Evolutionary conservation across 2,888 invertebrate species (phyloP), one percentile per base, ranked within the genome.

Genomic region (Dasysyrphus tricinctus): DNA sequence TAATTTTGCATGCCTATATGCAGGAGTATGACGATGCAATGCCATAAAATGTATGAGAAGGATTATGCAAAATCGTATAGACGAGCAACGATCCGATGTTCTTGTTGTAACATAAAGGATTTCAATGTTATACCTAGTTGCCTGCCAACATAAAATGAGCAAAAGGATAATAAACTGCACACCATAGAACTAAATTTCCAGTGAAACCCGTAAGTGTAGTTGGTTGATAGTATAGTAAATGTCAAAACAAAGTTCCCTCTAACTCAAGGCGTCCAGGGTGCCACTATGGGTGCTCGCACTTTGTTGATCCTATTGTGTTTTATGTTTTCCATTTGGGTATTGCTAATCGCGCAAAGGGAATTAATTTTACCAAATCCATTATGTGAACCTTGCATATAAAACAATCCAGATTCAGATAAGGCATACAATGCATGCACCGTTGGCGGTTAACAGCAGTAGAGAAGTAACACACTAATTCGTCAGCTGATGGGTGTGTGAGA

Each of bases 11-110:
- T 19, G 59, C 19, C 19, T 8, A 7, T 19, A 37, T 34, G 16
- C 4, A 7, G 19, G 39, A 19, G 5, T 0, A 39, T 54, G 32
- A 29, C 39, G 39, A 61, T 39, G 37, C 12, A 6, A 44, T 65
- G 65, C 19, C 34, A 14, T 49, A 49, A 11, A n/a, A 16, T 63
- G 63, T 42, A 54, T 32, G 47, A 49, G 29, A 47, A 49, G 47
- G 70, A 81, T 81, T 81, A 81, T 81, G 77, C 77, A 77, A 65
- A 72, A 77, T 16, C 34, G 47, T 57, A 72, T 72, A 57, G 34
- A 44, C 11, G 49, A 39, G 73, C 78, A 79, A 63, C 44, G 47
- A 57, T 34, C 37, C 39, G 11, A 49, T 34, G 54, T 51, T 5
- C 42, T 42, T 32, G 72, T 72, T 61, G 34, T 57, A 57, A 65